phyloP scores from a whole-genome alignment of 2,888 invertebrate genomes.

The Ellobium chinense region DNA sequence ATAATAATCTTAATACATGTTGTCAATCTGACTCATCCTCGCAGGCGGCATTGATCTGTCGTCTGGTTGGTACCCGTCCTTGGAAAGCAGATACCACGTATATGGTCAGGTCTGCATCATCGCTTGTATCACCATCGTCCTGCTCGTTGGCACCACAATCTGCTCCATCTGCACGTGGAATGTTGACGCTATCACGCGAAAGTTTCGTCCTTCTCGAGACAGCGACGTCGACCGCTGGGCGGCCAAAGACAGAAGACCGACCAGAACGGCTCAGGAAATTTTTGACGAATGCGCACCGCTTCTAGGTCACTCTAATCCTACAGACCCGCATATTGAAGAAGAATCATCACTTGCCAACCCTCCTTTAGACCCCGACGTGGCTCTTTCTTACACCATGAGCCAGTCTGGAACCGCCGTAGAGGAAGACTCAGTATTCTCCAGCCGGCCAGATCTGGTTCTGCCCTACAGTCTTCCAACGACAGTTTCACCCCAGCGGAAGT shows the following conservation, averaged over 20 bases:
- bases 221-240: not conserved
- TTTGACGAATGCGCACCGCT: slow-evolving; percentile 37
- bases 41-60: slow-evolving; percentile 24
- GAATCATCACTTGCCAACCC: not conserved
- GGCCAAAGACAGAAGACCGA: slow-evolving; percentile 23
- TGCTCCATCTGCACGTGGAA: slow-evolving; percentile 15
- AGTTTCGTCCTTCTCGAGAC: not conserved
- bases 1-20: too few relatives aligned
- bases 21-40: too few relatives aligned
- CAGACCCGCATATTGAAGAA: not conserved
- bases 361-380: not conserved
- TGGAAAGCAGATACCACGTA: not conserved
- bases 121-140: not conserved
- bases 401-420: slow-evolving; percentile 8
- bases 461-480: not conserved
- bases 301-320: not conserved
- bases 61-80: not conserved
- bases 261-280: slow-evolving; percentile 34
- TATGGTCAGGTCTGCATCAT: slow-evolving; percentile 7
- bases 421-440: not conserved
- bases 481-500: not conserved
- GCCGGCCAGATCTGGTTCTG: not conserved
- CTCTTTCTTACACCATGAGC: not conserved
- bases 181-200: slow-evolving; percentile 7
- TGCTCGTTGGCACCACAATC: slow-evolving; percentile 7